These are phyloP conservation scores for Greenwoodochromis staneri DNA, from an alignment of 2,113 vertebrate species.

Conservation along the genomic window DNA sequence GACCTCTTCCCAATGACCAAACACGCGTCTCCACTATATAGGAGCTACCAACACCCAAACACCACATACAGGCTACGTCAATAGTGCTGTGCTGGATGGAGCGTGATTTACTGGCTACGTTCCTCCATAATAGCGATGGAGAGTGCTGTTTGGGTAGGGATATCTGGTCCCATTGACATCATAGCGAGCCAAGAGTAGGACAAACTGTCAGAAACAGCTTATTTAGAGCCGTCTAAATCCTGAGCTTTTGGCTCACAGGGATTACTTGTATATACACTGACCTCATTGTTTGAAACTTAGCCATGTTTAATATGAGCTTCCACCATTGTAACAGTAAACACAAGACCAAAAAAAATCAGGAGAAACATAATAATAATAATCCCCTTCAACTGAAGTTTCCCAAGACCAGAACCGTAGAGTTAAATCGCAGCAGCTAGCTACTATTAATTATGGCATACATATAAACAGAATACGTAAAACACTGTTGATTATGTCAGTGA, in stretches of 20 bases:
- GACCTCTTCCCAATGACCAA: background rate
- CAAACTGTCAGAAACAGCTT: background rate
- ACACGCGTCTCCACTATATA: background rate
- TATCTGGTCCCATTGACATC: background rate
- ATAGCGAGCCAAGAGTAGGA: background rate
- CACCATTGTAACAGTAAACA: background rate
- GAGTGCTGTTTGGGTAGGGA: background rate
- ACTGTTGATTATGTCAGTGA: background rate
- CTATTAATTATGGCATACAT: background rate
- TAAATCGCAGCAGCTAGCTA: background rate
- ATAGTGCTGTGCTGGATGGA: background rate
- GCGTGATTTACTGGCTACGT: background rate
- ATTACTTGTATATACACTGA: background rate
- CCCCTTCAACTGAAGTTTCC: background rate
- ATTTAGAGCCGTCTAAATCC: background rate
- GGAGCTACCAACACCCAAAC: background rate
- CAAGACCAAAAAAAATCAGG: background rate
- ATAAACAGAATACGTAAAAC: background rate
- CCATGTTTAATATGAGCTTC: background rate
- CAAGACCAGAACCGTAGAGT: background rate
- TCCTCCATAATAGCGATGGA: background rate
- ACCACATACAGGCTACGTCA: background rate
- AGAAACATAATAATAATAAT: background rate
- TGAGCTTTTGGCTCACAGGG: background rate
- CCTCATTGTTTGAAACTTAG: background rate